Percentiles rank a stretch among this genome's conserved stretches.
These are phyloP conservation scores for Lordiphosa clarofinis DNA, from an alignment of 1,140 invertebrate genomes.

Conservation along the genomic window DNA sequence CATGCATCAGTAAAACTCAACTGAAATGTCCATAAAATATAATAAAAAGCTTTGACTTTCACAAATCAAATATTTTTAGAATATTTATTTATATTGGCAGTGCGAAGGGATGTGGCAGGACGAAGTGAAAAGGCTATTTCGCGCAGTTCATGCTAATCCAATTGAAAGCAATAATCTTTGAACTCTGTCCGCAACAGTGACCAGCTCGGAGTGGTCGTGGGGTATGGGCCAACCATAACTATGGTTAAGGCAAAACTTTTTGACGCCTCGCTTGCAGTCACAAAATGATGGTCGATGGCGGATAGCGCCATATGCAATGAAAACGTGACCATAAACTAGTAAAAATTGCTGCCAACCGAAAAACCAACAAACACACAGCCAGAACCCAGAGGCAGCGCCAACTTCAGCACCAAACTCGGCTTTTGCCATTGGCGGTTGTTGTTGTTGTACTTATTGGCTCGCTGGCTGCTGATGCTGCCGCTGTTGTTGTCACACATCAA, in stretches of 20 bases:
- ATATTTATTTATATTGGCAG: conserved; percentile 5
- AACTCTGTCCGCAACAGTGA: conserved; percentile 32
- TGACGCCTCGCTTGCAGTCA: conserved; percentile 26
- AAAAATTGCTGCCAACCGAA: conserved; percentile 46
- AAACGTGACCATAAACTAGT: conserved; percentile 67
- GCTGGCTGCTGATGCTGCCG: conserved; percentile 54
- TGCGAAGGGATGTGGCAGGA: neutral
- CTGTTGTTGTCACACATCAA: conserved; percentile 73
- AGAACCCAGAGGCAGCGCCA: no score
- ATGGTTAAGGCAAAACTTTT: conserved; percentile 38
- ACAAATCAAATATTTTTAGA: conserved; percentile 3
- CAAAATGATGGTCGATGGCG: neutral
- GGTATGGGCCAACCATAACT: no score
- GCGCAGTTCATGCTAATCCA: conserved; percentile 36
- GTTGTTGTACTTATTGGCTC: conserved; percentile 27
- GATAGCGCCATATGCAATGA: conserved; percentile 40
- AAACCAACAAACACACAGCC: conserved; percentile 3
- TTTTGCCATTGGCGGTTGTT: conserved; percentile 58
- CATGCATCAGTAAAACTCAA: conserved; percentile 7
- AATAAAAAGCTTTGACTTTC: neutral
- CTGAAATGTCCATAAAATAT: conserved; percentile 1
- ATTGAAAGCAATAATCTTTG: conserved; percentile 50
- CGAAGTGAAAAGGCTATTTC: no score
- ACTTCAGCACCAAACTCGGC: conserved; percentile 37
- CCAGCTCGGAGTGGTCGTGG: neutral